Percentiles rank a stretch among this genome's conserved stretches.
Conservation (phyloP, 2,113 vertebrate species). For the Nothobranchius kuhntae region DNA sequence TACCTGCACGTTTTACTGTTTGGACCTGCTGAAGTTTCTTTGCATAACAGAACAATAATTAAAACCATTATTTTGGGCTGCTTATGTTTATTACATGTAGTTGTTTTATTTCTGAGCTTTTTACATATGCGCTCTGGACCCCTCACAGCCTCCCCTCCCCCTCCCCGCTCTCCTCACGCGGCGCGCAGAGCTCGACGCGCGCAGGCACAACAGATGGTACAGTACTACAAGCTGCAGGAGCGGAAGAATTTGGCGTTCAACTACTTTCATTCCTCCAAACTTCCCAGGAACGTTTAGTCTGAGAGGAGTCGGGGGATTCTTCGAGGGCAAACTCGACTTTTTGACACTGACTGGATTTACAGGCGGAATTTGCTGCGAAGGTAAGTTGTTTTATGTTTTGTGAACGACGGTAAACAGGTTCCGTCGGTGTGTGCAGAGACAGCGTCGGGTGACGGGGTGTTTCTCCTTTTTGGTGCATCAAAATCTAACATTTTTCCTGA, state of each 20-base stretch:
- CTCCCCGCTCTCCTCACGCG: not conserved
- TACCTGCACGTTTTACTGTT: too few species aligned
- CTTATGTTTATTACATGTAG: not conserved
- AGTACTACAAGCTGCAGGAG: conserved; percentile 56
- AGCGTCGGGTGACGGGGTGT: too few species aligned
- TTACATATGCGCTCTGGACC: conserved; percentile 13
- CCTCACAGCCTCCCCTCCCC: not conserved
- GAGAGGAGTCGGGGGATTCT: conserved; percentile 1
- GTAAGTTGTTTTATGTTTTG: conserved; percentile 56
- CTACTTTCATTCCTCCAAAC: conserved; percentile 52
- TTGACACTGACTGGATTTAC: conserved; percentile 50
- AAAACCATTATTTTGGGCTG: too few species aligned
- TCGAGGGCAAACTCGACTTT: conserved; percentile 42
- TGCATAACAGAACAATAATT: too few species aligned
- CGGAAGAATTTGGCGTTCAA: conserved; percentile 46
- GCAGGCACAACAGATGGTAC: conserved; percentile 69
- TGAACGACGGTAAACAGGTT: conserved; percentile 6
- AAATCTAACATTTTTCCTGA: not conserved
- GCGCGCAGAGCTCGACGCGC: conserved; percentile 49
- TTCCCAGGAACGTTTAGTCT: conserved; percentile 26
- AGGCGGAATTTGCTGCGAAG: conserved; percentile 54
- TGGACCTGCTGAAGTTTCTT: too few species aligned
- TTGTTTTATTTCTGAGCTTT: not conserved
- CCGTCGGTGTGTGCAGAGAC: not conserved
- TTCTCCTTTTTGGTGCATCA: too few species aligned